These are phyloP conservation scores for Typhlomys cinereus DNA, from an alignment of 2,113 vertebrate species.

Conservation along the genomic window DNA sequence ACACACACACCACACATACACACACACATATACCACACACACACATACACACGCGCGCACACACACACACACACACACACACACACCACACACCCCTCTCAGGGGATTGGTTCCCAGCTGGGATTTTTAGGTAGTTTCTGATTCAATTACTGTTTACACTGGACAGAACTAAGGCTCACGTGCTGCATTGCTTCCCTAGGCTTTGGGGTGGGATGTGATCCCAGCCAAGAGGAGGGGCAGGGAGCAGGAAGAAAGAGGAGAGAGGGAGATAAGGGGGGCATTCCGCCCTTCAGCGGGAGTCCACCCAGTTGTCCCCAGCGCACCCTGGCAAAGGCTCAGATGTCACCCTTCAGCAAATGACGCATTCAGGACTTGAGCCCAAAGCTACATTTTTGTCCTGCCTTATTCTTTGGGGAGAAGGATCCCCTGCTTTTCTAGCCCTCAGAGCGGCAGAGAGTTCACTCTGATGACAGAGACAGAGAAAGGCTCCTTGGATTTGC, in stretches of 20 bases:
- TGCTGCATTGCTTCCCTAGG: not conserved
- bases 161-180: not conserved
- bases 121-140: not conserved
- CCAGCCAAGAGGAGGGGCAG: too few species aligned
- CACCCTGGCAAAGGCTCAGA: not conserved
- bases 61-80: too few species aligned
- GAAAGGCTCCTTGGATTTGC: not conserved
- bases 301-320: not conserved
- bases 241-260: not conserved
- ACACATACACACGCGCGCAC: too few species aligned
- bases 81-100: too few species aligned
- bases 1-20: too few species aligned
- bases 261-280: not conserved
- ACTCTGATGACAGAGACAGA: not conserved
- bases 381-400: not conserved
- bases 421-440: not conserved
- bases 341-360: not conserved
- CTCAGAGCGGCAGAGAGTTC: not conserved
- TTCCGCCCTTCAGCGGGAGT: too few species aligned
- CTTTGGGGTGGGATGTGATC: not conserved
- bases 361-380: too few species aligned
- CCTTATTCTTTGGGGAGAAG: not conserved
- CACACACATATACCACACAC: too few species aligned
- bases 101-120: not conserved
- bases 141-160: not conserved